Percentiles rank a stretch among this genome's conserved stretches.
phyloP scores from a whole-genome alignment of 2,888 invertebrate species.

The Phengaris arion region DNA sequence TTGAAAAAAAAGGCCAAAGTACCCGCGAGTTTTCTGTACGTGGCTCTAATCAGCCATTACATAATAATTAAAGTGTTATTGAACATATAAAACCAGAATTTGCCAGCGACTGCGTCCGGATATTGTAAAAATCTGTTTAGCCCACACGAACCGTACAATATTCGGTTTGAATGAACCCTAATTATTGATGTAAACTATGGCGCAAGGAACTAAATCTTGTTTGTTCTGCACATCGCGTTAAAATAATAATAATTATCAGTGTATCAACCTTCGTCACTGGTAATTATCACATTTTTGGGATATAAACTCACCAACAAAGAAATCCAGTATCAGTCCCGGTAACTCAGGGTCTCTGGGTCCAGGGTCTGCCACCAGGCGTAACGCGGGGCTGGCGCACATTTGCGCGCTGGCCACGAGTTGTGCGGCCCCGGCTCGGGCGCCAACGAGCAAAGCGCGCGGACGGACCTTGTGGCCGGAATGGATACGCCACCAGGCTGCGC shows the following conservation, averaged over 20 bases:
- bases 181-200: no score
- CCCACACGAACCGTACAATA: no score
- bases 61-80: no score
- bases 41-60: neutral
- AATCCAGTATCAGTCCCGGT: slow-evolving; percentile 55
- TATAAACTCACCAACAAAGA: slow-evolving; percentile 55
- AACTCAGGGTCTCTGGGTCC: slow-evolving; percentile 55
- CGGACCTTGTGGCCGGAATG: slow-evolving; percentile 45
- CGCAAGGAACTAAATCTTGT: no score
- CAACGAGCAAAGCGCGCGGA: slow-evolving; percentile 58
- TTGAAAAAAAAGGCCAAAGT: neutral
- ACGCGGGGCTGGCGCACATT: slow-evolving; percentile 54
- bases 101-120: no score
- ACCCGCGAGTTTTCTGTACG: neutral
- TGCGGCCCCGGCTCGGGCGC: slow-evolving; percentile 52
- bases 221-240: neutral
- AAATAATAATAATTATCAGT: no score
- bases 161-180: no score
- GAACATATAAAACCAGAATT: no score
- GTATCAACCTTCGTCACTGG: no score
- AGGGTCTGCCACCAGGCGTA: slow-evolving; percentile 53
- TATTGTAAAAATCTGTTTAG: no score
- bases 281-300: neutral
- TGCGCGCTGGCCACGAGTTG: slow-evolving; percentile 66
- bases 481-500: slow-evolving; percentile 69